Percentiles rank a stretch among this genome's conserved stretches.
phyloP scores from a whole-genome alignment of 2,888 invertebrate species.

The Tenthredo scrophulariae region DNA sequence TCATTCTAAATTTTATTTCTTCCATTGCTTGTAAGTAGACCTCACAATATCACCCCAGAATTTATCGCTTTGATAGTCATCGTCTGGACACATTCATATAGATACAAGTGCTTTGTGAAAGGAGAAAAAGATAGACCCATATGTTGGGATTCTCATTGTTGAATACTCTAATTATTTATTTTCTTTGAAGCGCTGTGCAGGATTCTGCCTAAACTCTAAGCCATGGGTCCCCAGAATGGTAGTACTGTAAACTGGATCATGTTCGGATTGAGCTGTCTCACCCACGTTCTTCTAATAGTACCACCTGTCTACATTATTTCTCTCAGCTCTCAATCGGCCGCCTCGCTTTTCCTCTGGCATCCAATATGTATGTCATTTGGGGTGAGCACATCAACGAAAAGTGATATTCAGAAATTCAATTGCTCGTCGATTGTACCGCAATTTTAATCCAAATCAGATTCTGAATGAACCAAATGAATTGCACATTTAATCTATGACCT shows the following conservation, averaged over 20 bases:
- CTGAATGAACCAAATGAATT: not conserved
- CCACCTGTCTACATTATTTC: constrained; percentile 73
- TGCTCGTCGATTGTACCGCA: not conserved
- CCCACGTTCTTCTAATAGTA: constrained; percentile 69
- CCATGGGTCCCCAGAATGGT: not conserved
- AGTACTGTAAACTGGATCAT: not conserved
- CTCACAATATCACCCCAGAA: not conserved
- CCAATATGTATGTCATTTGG: constrained; percentile 73
- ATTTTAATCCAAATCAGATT: not conserved
- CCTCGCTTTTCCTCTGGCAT: constrained; percentile 73
- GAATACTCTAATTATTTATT: not conserved
- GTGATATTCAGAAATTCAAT: not conserved
- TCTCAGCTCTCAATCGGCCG: constrained; percentile 61
- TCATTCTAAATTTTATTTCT: not conserved
- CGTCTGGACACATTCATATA: not conserved
- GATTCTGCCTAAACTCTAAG: not conserved
- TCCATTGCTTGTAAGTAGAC: not conserved
- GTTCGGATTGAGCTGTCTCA: not conserved
- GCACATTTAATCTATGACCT: not conserved
- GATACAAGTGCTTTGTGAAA: not conserved
- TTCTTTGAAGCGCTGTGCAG: not conserved
- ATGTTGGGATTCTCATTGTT: not conserved
- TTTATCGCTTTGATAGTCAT: not conserved
- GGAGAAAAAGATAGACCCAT: not conserved
- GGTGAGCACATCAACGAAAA: constrained; percentile 64